phyloP scores from a whole-genome alignment of 2,888 invertebrate genomes.

The Nemoura dubitans region DNA sequence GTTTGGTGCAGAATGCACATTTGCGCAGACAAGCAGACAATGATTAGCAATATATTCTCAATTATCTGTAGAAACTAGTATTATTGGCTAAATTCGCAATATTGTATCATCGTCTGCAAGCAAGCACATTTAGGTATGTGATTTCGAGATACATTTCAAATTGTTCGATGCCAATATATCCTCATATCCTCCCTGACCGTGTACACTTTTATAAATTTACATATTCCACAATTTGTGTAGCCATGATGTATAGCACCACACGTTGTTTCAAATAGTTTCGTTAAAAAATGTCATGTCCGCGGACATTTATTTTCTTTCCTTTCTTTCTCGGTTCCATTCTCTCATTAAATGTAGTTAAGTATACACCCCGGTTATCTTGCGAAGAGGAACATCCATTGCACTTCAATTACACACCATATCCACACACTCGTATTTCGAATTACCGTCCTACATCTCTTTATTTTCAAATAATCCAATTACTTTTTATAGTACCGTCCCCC shows the following conservation, averaged over 20 bases:
- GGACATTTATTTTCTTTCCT: background rate
- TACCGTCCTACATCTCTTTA: conserved; percentile 15
- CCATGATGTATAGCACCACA: background rate
- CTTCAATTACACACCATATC: conserved; percentile 20
- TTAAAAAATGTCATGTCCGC: background rate
- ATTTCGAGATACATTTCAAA: background rate
- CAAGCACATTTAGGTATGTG: background rate
- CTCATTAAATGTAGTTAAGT: background rate
- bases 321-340: background rate
- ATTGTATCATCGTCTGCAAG: background rate
- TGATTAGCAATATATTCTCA: background rate
- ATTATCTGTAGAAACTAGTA: background rate
- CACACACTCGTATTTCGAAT: conserved; percentile 16
- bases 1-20: background rate
- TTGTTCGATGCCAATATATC: background rate
- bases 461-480: conserved; percentile 33
- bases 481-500: conserved; percentile 16
- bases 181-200: background rate
- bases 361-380: background rate
- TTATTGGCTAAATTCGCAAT: background rate
- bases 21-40: no score
- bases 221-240: background rate
- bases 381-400: background rate
- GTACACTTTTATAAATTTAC: background rate
- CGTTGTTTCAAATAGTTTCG: background rate